Conservation (phyloP, 1,140 invertebrate genomes). For the Doryteuthis pealeii region DNA sequence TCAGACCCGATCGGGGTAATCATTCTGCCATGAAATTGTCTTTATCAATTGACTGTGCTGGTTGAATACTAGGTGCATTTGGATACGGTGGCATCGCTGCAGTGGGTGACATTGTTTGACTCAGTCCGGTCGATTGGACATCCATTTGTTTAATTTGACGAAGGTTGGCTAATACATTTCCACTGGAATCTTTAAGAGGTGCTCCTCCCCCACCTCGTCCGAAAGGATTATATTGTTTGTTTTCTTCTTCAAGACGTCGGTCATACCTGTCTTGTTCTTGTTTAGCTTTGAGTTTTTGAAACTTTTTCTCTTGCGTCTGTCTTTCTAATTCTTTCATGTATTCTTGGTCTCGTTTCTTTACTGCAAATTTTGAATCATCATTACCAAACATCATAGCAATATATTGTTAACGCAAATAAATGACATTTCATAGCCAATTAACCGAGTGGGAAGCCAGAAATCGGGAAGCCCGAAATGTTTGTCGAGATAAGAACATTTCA, state of each 20-base stretch:
- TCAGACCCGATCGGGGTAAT: too few relatives aligned
- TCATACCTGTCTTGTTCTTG: constrained; percentile 55
- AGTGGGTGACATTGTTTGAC: too few relatives aligned
- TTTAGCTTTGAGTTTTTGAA: constrained; percentile 41
- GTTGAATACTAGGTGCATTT: too few relatives aligned
- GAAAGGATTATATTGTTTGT: constrained; percentile 56
- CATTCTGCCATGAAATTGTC: too few relatives aligned
- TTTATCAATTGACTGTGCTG: too few relatives aligned
- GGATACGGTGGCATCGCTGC: too few relatives aligned
- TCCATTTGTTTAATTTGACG: neutral
- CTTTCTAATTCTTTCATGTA: constrained; percentile 49
- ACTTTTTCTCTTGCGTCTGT: constrained; percentile 52
- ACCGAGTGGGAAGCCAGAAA: too few relatives aligned
- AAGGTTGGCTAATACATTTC: constrained; percentile 37
- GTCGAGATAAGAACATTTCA: too few relatives aligned
- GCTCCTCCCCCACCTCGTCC: constrained; percentile 59
- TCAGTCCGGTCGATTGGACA: too few relatives aligned
- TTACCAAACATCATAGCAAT: constrained; percentile 10
- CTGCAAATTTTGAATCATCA: constrained; percentile 20
- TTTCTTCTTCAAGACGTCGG: constrained; percentile 55
- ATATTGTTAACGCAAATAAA: too few relatives aligned
- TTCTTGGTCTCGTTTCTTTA: constrained; percentile 29
- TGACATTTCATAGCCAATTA: too few relatives aligned
- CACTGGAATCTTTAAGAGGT: constrained; percentile 53
- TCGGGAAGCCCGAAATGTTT: too few relatives aligned